phyloP scores from a whole-genome alignment of 2,888 invertebrate species.

The Lottia gigantea region DNA sequence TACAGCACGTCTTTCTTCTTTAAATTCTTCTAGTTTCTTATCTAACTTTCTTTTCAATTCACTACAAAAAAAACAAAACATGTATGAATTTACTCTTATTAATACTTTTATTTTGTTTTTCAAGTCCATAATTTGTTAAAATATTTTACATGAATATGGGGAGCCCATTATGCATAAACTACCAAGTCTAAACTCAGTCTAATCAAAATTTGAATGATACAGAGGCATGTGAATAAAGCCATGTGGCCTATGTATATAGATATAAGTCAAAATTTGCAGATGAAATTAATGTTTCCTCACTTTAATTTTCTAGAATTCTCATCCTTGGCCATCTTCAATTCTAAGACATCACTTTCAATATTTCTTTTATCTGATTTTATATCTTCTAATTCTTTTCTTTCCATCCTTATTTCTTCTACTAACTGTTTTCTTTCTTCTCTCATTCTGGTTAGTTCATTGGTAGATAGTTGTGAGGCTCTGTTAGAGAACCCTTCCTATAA shows the following conservation, averaged over 20 bases:
- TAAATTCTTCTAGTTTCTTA: constrained; percentile 41
- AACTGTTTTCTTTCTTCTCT: constrained; percentile 55
- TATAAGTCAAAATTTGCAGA: too few relatives aligned
- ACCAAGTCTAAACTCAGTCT: too few relatives aligned
- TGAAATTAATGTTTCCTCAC: constrained; percentile 31
- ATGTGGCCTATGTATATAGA: too few relatives aligned
- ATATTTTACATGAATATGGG: too few relatives aligned
- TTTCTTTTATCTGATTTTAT: constrained; percentile 50
- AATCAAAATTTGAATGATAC: too few relatives aligned
- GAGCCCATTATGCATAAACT: too few relatives aligned
- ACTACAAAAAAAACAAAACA: constrained; percentile 27
- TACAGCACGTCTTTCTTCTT: constrained; percentile 11
- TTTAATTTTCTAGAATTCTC: constrained; percentile 49
- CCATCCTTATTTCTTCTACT: constrained; percentile 47
- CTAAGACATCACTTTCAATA: constrained; percentile 56
- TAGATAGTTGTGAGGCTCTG: constrained; percentile 38
- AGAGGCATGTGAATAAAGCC: too few relatives aligned
- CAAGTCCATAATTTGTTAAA: too few relatives aligned
- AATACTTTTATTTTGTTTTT: too few relatives aligned
- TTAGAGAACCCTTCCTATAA: constrained; percentile 50
- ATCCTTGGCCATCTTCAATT: constrained; percentile 56
- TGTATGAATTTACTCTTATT: background rate
- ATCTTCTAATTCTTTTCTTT: constrained; percentile 51
- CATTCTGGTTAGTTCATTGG: constrained; percentile 57
- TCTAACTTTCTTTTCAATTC: constrained; percentile 44